Conservation (phyloP, 2,113 vertebrate genomes). For the Xenotilapia flavipinnis region DNA sequence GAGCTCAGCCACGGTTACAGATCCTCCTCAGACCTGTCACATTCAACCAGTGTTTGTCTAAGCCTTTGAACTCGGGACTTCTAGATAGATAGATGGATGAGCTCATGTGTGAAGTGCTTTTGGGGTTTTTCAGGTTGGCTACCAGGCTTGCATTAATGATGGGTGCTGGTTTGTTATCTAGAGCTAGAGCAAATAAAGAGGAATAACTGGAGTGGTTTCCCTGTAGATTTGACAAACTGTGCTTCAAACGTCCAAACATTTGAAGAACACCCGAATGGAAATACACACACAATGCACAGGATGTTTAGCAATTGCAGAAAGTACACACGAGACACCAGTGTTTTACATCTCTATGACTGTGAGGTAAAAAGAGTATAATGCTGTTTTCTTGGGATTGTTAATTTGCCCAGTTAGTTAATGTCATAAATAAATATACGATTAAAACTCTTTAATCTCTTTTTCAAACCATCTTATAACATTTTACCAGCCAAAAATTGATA, state of each 20-base stretch:
- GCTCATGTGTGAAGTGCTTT: conserved; percentile 37
- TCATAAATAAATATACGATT: not conserved
- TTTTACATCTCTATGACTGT: not conserved
- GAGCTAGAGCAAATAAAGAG: conserved; percentile 29
- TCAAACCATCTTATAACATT: not conserved
- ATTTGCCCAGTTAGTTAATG: not conserved
- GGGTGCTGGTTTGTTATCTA: conserved; percentile 57
- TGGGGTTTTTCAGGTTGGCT: conserved; percentile 27
- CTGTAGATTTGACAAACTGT: not conserved
- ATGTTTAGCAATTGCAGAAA: not conserved
- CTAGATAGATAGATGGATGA: conserved; percentile 52
- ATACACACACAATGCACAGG: not conserved
- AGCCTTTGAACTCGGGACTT: conserved; percentile 56
- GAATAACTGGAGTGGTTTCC: not conserved
- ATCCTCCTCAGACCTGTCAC: conserved; percentile 47
- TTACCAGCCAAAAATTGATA: not conserved
- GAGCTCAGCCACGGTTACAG: conserved; percentile 44
- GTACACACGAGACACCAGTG: not conserved
- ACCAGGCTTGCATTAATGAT: conserved; percentile 40
- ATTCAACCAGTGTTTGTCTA: conserved; percentile 43
- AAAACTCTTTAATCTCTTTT: not conserved
- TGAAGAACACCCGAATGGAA: not conserved
- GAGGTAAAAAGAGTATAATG: not conserved
- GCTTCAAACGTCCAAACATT: not conserved
- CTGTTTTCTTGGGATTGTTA: not conserved